Evolutionary conservation across 1,140 invertebrate species (phyloP), one percentile per base, ranked within the genome.

Genomic region (Phenacoccus solenopsis): DNA sequence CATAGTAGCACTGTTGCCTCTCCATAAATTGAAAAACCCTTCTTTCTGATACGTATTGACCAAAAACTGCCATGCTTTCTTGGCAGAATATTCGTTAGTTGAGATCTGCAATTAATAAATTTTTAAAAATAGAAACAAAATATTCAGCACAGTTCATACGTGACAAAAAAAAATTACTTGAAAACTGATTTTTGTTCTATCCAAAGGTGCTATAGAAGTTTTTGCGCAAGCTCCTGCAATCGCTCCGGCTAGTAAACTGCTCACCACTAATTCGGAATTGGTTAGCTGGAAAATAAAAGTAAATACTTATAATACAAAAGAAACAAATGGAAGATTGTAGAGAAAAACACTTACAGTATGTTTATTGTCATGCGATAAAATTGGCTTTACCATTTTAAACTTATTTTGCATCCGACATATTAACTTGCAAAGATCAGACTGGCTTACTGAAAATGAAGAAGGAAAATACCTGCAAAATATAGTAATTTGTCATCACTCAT

Each of bases 1-100:
- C 93, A 99, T 95, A 0, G 96, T 98, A 0, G 96, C 97, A 72
- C 93, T 94, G 82, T 99, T 99, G 12, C 97, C 97, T 56, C 96
- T 82, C 94, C 95, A 99, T 71, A 99, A 80, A 71, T 89, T 89
- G 7, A 88, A 73, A 22, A 94, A 78, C 1, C 97, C 91, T 76
- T 95, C 90, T 21, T 82, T 83, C 73, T 80, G 80, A 70, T 87
- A 87, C 22, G 87, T 87, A 30, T 86, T 78, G 28, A 82, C 73
- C n/a, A 98, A 76, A 80, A 96, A 98, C 61, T 83, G 76, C 1
- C 90, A 75, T 0, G 93, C 95, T 25, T 88, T 88, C 72, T 80
- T 83, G 70, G 89, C 86, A 0, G 91, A 90, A 80, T 94, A 98
- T 22, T 84, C 84, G 67, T 84, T 84, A 74, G 93, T 84, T 21